Evolutionary conservation across 2,113 vertebrate species (phyloP), one percentile per base, ranked within the genome.

Genomic region (Sander lucioperca): DNA sequence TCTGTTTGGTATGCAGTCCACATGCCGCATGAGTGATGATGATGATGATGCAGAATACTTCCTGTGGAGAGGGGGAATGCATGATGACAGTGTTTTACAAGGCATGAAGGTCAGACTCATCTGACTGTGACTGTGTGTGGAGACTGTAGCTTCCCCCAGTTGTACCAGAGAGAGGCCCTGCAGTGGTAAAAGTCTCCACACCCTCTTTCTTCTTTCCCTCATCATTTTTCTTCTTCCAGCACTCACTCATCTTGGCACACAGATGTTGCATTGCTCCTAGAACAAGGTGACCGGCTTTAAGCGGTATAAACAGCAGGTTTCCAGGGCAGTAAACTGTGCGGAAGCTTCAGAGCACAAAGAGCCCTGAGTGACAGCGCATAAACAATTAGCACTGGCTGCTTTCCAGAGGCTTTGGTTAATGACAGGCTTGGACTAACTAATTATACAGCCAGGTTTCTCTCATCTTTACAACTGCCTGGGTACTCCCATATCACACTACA

Each of bases 351-450:
- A 66, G 88, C 88, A 87, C 88, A 90, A 89, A 88, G 72, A 73
- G 65, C 43, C 77, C 64, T 85, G 85, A 93, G 82, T 93, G 93
- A 95, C 92, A 86, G 90, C 91, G 88, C 76, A 86, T 86, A 94
- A 95, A 95, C 92, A 94, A 94, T 94, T 90, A 92, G 78, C 81
- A 74, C 58, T 88, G 93, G 90, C 85, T 54, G 77, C 70, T 82
- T 77, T 93, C 90, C 92, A 94, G 89, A 73, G 74, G 67, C 70
- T 30, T 36, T 70, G 67, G 62, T 79, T 94, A 93, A 95, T 92
- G 76, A 91, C 81, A 92, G 91, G 81, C 81, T 89, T 72, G 89
- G 66, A 76, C 63, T 5, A 14, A 71, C 82, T 92, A 94, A 95
- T 94, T 94, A 93, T 61, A 94, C 67, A 91, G 88, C 69, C 88